Base-by-base conservation (phyloP, 2,797 vertebrate genomes). In the Leptodactylus fallax region DNA sequence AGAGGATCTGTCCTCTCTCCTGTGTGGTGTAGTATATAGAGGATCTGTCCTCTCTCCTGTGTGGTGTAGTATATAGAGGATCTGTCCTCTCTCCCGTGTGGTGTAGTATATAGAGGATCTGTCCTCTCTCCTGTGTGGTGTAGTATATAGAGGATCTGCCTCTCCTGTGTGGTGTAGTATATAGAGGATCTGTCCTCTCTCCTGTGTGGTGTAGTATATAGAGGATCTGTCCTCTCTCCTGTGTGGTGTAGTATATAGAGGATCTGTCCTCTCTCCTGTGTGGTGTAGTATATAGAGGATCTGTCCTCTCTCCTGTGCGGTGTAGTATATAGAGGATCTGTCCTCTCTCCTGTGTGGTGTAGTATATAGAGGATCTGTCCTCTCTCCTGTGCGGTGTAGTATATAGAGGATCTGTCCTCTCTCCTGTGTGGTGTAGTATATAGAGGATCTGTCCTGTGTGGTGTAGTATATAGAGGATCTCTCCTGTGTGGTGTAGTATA, bases 21-120 rank as follows among this genome's bases (percentile, higher is more conserved):
- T 69, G 25, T 69, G 67, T 71, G 58, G 58, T 21, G 69, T 71
- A 71, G 69, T 45, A 71, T 58, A 58, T 71, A 71, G 69, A 71
- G 69, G 69, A 71, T 7, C 13, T 71, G 69, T 71, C 69, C n/a
- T n/a, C n/a, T n/a, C n/a, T n/a, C n/a, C 67, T 69, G 27, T 69
- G 67, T 69, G 58, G 19, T 61, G 67, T 69, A 69, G 67, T 69
- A 69, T 58, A 58, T 69, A 69, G 67, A 69, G 25, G 67, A 71
- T 1, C 6, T 71, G 27, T 45, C 69, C n/a, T n/a, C n/a, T n/a
- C n/a, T n/a, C n/a, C 69, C 45, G 36, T 71, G 27, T 45, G 61
- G 21, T 63, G 69, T 71, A 71, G 69, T 36, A 69, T 60, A 60
- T 71, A 71, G 27, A 71, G 69, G 69, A 45, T 8, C 16, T 45